phyloP scores from a whole-genome alignment of 2,797 vertebrate species.

The Crax fasciolata region DNA sequence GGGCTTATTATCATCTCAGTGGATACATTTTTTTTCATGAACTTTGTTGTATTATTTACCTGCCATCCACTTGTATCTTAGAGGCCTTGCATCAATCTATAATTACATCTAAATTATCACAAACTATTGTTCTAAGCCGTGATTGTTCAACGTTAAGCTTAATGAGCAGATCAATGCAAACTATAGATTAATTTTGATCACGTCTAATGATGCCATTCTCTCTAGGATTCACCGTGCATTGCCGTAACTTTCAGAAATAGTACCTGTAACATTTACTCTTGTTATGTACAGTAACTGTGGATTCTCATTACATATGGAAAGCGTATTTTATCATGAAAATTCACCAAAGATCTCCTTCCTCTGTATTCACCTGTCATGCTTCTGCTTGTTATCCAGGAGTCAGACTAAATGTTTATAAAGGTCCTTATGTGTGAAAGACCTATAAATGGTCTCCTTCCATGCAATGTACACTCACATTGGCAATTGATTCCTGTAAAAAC shows the following conservation, averaged over 20 bases:
- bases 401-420: not conserved
- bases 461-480: accelerated
- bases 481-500: not conserved
- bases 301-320: not conserved
- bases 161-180: not conserved
- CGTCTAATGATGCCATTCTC: not conserved
- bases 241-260: not conserved
- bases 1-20: not conserved
- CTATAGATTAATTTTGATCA: not conserved
- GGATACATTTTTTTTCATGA: not conserved
- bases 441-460: not conserved
- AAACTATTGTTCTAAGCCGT: not conserved
- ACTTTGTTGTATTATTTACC: not conserved
- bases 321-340: not conserved
- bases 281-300: not conserved
- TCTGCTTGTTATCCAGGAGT: not conserved
- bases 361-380: not conserved
- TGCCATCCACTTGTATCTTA: not conserved
- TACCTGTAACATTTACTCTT: not conserved
- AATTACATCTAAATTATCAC: not conserved
- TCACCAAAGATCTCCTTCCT: not conserved
- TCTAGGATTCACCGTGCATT: not conserved
- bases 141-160: not conserved
- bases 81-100: not conserved
- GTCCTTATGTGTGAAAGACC: not conserved